Conservation (phyloP, 1,140 invertebrate genomes). For the Sinella curviseta region DNA sequence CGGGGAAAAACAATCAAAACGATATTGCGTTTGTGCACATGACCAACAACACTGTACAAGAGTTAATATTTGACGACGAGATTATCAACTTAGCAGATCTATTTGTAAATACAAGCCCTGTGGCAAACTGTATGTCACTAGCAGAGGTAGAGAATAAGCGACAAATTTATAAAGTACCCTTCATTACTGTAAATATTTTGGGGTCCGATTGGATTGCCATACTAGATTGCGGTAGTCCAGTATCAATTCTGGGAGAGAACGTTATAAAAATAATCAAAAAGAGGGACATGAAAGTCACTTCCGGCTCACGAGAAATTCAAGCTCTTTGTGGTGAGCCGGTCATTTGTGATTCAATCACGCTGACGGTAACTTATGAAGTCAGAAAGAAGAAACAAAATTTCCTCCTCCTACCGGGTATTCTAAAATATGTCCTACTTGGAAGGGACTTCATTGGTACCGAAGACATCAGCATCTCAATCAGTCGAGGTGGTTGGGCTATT, state of each 20-base stretch:
- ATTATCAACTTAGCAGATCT: no score
- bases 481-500: no score
- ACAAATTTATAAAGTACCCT: background rate
- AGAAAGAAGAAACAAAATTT: background rate
- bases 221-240: background rate
- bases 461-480: background rate
- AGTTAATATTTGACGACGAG: no score
- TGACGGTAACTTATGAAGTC: background rate
- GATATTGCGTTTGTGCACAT: no score
- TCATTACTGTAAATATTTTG: no score
- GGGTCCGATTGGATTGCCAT: background rate
- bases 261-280: background rate
- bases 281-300: background rate
- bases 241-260: background rate
- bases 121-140: background rate
- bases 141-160: background rate
- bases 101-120: background rate
- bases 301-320: background rate
- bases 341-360: background rate
- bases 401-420: background rate
- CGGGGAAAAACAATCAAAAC: no score
- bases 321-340: background rate
- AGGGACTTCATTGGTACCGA: background rate
- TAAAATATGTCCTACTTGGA: background rate
- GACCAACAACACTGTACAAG: no score